phyloP scores from a whole-genome alignment of 2,888 invertebrate species.

The Folsomia candida region DNA sequence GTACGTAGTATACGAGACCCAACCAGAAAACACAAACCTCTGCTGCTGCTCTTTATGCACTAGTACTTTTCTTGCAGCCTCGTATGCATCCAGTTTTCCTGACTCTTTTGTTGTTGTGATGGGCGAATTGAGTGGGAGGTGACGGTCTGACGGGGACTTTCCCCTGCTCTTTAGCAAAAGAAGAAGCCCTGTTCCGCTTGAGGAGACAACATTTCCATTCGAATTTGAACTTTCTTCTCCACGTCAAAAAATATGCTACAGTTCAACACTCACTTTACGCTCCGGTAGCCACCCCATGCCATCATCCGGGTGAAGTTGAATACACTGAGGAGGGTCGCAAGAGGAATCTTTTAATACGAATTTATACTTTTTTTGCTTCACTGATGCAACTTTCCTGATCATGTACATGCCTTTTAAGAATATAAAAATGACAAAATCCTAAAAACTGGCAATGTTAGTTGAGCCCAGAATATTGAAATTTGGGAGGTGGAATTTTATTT shows the following conservation, averaged over 20 bases:
- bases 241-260: background rate
- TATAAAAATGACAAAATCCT: too few species aligned
- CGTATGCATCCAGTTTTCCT: too few species aligned
- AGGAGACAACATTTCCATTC: background rate
- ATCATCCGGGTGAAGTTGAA: background rate
- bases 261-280: background rate
- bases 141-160: background rate
- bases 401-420: too few species aligned
- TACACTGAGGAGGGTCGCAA: background rate
- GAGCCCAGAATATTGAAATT: too few species aligned
- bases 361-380: too few species aligned
- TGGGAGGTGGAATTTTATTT: too few species aligned
- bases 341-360: background rate
- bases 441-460: too few species aligned
- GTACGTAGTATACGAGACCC: too few species aligned
- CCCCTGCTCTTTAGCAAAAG: background rate
- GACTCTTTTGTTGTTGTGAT: background rate
- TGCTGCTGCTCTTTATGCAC: background rate
- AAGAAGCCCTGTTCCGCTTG: background rate
- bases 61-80: background rate
- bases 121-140: background rate
- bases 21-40: too few species aligned
- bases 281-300: background rate
- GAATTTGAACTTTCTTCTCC: background rate
- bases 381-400: too few species aligned